Conservation (phyloP, 1,140 invertebrate species). For the Rhagoletis pomonella region DNA sequence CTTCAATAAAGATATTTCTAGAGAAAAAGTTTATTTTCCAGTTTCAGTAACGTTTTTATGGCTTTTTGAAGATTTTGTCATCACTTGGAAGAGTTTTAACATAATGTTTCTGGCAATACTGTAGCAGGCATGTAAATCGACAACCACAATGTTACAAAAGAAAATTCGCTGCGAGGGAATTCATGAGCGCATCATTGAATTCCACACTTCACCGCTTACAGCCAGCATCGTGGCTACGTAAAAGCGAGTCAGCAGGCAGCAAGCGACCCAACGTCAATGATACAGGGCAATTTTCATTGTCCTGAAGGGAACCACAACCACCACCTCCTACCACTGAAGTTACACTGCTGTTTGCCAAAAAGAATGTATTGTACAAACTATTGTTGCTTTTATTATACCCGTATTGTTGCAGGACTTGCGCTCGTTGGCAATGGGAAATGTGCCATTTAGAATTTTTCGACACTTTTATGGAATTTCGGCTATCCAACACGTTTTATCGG, state of each 20-base stretch:
- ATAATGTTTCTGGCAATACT: not conserved
- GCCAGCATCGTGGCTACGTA: not conserved
- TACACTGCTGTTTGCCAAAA: not conserved
- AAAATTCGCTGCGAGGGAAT: not conserved
- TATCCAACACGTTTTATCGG: slow-evolving; percentile 44
- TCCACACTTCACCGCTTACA: not conserved
- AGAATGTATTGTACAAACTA: not conserved
- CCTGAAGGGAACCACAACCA: not conserved
- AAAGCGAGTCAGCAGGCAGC: not conserved
- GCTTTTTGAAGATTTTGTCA: too few species aligned
- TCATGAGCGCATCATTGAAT: slow-evolving; percentile 28
- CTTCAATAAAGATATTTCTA: too few species aligned
- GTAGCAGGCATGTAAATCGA: not conserved
- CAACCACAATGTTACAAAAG: not conserved
- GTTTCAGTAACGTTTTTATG: too few species aligned
- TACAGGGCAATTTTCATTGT: not conserved
- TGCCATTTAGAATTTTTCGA: slow-evolving; percentile 49
- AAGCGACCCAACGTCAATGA: not conserved
- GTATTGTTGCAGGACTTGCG: not conserved
- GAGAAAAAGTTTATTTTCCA: too few species aligned
- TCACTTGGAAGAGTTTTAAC: not conserved
- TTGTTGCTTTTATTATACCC: not conserved
- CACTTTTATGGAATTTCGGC: slow-evolving; percentile 44
- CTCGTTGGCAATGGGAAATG: slow-evolving; percentile 50
- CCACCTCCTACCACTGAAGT: not conserved